Conservation (phyloP, 2,113 vertebrate genomes). For the Euleptes europaea region DNA sequence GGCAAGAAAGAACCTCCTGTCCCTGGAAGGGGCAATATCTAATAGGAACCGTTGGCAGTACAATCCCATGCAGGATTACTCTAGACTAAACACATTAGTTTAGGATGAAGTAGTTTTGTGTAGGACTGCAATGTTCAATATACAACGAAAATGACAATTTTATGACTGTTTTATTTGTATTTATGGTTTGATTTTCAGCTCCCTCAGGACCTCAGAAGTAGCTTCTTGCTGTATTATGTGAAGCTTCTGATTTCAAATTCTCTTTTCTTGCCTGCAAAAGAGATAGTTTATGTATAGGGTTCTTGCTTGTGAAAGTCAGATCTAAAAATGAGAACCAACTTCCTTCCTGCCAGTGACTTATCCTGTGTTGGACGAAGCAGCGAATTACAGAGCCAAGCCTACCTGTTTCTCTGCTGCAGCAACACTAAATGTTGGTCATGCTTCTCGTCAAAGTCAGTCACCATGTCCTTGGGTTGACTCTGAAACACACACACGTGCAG, state of each 20-base stretch:
- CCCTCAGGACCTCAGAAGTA: too few relatives aligned
- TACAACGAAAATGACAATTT: too few relatives aligned
- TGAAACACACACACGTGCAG: slow-evolving; percentile 62
- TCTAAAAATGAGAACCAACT: neutral
- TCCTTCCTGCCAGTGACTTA: neutral
- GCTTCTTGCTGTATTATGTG: neutral
- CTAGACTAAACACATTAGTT: too few relatives aligned
- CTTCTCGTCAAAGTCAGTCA: slow-evolving; percentile 86
- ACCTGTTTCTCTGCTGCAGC: slow-evolving; percentile 95
- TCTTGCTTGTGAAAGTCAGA: neutral
- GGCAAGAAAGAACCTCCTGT: neutral
- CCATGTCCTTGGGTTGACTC: slow-evolving; percentile 74
- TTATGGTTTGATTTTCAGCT: neutral
- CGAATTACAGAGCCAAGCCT: slow-evolving; percentile 40
- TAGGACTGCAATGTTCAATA: too few relatives aligned
- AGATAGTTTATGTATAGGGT: too few relatives aligned
- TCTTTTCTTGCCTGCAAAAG: neutral
- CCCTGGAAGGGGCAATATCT: neutral
- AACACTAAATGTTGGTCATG: slow-evolving; percentile 93
- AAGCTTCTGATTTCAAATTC: neutral
- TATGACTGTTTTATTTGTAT: neutral
- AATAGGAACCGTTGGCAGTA: too few relatives aligned
- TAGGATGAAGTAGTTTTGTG: too few relatives aligned
- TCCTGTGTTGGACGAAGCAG: neutral
- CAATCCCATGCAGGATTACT: too few relatives aligned